Evolutionary conservation across 2,888 invertebrate genomes (phyloP).

Genomic region (Formica aserva): DNA sequence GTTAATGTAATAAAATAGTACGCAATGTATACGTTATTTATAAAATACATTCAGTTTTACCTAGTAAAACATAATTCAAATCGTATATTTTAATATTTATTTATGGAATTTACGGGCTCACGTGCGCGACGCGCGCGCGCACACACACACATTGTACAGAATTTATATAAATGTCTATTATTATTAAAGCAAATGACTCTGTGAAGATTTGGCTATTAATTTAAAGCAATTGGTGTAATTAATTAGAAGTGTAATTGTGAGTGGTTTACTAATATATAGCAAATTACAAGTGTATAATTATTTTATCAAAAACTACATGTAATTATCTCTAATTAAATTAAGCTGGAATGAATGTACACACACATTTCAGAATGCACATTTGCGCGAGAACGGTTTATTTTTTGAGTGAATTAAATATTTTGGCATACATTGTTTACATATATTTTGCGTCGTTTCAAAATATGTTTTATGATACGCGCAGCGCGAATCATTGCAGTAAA

Average conservation of each 20-base stretch:
- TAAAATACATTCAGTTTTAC: too few species aligned
- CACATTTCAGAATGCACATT: not conserved
- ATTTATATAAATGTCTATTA: not conserved
- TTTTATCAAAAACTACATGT: not conserved
- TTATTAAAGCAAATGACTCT: not conserved
- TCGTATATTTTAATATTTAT: not conserved
- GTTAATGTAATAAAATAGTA: slow-evolving; percentile 39
- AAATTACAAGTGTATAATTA: slow-evolving; percentile 15
- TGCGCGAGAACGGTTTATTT: not conserved
- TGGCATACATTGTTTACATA: not conserved
- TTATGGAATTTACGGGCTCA: not conserved
- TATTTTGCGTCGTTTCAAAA: not conserved
- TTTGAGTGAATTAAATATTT: slow-evolving; percentile 8
- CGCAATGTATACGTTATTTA: not conserved
- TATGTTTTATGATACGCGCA: not conserved
- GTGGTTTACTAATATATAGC: slow-evolving; percentile 14
- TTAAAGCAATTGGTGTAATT: slow-evolving; percentile 34
- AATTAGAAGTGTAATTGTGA: slow-evolving; percentile 32
- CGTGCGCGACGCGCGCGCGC: not conserved
- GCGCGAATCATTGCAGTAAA: not conserved
- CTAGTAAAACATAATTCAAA: not conserved
- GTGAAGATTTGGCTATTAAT: slow-evolving; percentile 8
- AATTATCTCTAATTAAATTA: slow-evolving; percentile 11
- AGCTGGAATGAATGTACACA: not conserved
- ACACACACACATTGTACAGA: not conserved